Base-by-base conservation (phyloP, 2,113 vertebrate genomes). In the Pelmatolapia mariae region DNA sequence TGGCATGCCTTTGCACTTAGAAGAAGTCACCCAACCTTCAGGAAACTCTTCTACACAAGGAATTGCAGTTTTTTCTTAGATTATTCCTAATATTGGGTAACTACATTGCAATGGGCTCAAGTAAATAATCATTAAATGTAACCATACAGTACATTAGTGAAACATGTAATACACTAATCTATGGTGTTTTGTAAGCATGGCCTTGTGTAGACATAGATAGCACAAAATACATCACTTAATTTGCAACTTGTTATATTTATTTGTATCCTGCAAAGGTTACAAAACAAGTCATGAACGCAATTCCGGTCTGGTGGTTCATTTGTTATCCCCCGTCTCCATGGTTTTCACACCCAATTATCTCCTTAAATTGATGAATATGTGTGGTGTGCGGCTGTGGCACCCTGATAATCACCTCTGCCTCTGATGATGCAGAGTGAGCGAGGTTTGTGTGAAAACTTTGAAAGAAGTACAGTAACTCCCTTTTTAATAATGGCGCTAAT, bases 261-360 rank as follows among this genome's bases (percentile, higher is more conserved):
- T 63, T 57, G 16, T 57, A 38, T 33, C 76, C 57, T 18, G 52
- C 50, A 85, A 89, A 92, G 86, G 92, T 92, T 89, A 84, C 63
- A 82, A 87, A 93, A 92, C 71, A 89, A 86, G 86, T 66, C 86
- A 88, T 92, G 82, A 89, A 92, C 73, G 47, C 87, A 85, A 90
- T 93, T 91, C 50, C 4, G 29, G 84, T 90, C 66, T 31, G 11
- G 63, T 80, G 76, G 71, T 90, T 90, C 56, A 90, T 94, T 95
- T 91, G 80, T 91, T 90, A 80, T 93, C 57, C 54, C 16, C 80
- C 31, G 59, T 90, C 83, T 92, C 61, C 31, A 26, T 94, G 89
- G 91, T 94, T 95, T 93, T 95, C 91, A 89, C 92, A 95, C 90
- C 87, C 90, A 94, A 94, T 95, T 93, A 95, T 95, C 92, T 95